phyloP scores from a whole-genome alignment of 2,888 invertebrate genomes.

The Falcaria lacertinaria region DNA sequence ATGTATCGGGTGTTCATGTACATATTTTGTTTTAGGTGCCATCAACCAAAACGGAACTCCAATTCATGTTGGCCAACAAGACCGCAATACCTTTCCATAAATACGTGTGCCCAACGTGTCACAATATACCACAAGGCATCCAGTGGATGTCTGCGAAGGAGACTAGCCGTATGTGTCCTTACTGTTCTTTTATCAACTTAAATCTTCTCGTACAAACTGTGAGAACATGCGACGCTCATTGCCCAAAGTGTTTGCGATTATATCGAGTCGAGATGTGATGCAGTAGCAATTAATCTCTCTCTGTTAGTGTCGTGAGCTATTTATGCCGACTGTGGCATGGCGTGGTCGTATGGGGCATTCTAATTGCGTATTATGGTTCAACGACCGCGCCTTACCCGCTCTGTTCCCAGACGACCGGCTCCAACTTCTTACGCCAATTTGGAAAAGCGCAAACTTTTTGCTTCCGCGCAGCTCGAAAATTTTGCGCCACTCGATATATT shows the following conservation, averaged over 20 bases:
- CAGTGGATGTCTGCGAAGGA: conserved; percentile 90
- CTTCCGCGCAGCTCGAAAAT: conserved; percentile 15
- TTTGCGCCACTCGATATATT: conserved; percentile 16
- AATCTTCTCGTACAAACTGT: neutral
- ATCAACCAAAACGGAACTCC: conserved; percentile 85
- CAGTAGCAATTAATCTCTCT: conserved; percentile 59
- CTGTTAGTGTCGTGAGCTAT: conserved; percentile 64
- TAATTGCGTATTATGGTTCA: conserved; percentile 77
- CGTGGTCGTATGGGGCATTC: conserved; percentile 72
- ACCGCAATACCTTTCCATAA: conserved; percentile 95
- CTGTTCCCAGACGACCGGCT: conserved; percentile 50
- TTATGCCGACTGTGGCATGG: conserved; percentile 64
- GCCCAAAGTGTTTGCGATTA: conserved; percentile 27
- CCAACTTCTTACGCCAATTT: conserved; percentile 57
- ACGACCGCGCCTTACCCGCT: conserved; percentile 55
- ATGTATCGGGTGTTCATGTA: neutral
- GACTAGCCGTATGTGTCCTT: conserved; percentile 74
- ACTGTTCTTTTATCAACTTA: conserved; percentile 2
- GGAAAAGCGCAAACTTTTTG: conserved; percentile 50
- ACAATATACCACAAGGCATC: conserved; percentile 90
- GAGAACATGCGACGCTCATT: conserved; percentile 9
- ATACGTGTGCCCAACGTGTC: conserved; percentile 92
- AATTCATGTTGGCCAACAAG: conserved; percentile 86
- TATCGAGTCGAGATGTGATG: conserved; percentile 35
- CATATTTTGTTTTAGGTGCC: conserved; percentile 77